phyloP scores from a whole-genome alignment of 2,888 invertebrate genomes.

The Ptychoptera contaminata region DNA sequence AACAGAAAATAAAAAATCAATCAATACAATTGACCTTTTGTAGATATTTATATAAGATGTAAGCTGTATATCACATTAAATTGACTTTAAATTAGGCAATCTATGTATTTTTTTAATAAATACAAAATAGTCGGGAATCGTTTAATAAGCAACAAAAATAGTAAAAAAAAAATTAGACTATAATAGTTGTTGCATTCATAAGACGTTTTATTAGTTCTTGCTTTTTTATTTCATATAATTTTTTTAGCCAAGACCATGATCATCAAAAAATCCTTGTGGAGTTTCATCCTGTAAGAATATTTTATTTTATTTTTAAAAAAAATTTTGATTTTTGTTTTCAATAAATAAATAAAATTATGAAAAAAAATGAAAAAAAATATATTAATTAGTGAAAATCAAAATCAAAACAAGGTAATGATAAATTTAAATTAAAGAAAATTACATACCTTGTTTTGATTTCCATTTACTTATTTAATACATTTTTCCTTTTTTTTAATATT shows the following conservation, averaged over 20 bases:
- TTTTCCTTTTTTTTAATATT: neutral
- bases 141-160: no score
- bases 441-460: slow-evolving; percentile 14
- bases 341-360: neutral
- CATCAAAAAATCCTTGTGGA: slow-evolving; percentile 98
- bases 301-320: slow-evolving; percentile 13
- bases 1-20: no score
- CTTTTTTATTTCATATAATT: neutral
- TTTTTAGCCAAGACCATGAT: slow-evolving; percentile 85
- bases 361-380: neutral
- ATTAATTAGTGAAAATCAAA: neutral
- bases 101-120: no score
- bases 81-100: no score
- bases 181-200: no score
- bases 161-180: no score
- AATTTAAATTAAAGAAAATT: slow-evolving; percentile 4
- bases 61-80: no score
- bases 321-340: neutral
- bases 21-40: no score
- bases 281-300: slow-evolving; percentile 94
- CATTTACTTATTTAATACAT: slow-evolving; percentile 9
- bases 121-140: no score
- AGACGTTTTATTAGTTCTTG: no score
- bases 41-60: no score
- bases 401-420: slow-evolving; percentile 6